A percentile compares a stretch with the other conserved stretches of the same genome.
Evolutionary conservation across 2,797 vertebrate genomes (phyloP).

Genomic region (Mormyrus hasselquistii): DNA sequence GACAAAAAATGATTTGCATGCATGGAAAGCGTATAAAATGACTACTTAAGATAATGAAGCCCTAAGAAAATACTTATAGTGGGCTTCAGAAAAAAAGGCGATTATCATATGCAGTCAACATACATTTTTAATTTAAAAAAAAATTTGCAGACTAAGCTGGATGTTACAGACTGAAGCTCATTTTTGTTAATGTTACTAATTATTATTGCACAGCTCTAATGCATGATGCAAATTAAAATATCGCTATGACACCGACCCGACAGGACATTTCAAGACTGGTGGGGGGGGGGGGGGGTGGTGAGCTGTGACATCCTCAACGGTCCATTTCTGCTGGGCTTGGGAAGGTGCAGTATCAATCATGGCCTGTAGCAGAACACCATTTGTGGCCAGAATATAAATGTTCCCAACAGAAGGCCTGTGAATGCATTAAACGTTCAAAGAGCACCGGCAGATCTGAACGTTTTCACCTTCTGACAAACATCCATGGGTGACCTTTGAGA

Average conservation of each 20-base stretch:
- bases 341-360: slow-evolving; percentile 20
- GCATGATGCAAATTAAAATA: slow-evolving; percentile 9
- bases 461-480: slow-evolving; percentile 53
- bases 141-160: slow-evolving; percentile 53
- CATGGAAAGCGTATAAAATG: neutral
- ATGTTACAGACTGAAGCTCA: slow-evolving; percentile 44
- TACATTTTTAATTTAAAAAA: slow-evolving; percentile 47
- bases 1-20: neutral
- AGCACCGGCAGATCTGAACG: slow-evolving; percentile 43
- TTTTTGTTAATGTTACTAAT: slow-evolving; percentile 31
- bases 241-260: neutral
- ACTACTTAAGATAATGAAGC: slow-evolving; percentile 48
- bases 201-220: neutral
- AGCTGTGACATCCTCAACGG: neutral
- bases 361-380: neutral
- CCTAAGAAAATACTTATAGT: slow-evolving; percentile 6
- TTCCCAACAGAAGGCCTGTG: slow-evolving; percentile 39
- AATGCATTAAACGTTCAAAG: slow-evolving; percentile 50
- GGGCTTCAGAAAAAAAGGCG: neutral
- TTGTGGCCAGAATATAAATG: slow-evolving; percentile 17
- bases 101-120: slow-evolving; percentile 42
- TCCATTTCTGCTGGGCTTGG: slow-evolving; percentile 34
- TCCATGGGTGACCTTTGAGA: slow-evolving; percentile 59
- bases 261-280: neutral
- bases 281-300: neutral